phyloP scores from a whole-genome alignment of 2,113 vertebrate genomes.

The Gobio gobio region DNA sequence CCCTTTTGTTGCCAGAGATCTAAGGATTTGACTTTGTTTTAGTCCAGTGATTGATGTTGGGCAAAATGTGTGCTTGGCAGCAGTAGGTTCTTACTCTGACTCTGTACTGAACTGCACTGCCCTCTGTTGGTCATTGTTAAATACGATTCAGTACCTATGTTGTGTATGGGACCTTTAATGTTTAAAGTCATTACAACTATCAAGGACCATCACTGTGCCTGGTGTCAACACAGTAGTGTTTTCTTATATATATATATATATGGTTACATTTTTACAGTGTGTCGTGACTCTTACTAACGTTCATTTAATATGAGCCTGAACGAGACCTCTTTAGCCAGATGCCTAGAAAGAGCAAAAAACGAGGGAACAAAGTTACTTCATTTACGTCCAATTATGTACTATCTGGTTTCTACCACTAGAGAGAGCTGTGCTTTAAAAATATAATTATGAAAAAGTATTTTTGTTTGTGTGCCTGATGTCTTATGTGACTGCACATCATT shows the following conservation, averaged over 20 bases:
- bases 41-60: conserved; percentile 38
- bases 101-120: not conserved
- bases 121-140: conserved; percentile 10
- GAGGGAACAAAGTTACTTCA: too few species aligned
- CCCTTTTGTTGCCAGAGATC: conserved; percentile 12
- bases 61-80: not conserved
- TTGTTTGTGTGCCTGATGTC: too few species aligned
- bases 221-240: too few species aligned
- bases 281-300: too few species aligned
- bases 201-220: too few species aligned
- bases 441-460: not conserved
- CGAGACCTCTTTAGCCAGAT: too few species aligned
- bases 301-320: too few species aligned
- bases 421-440: not conserved
- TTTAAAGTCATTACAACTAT: too few species aligned
- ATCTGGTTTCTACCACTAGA: conserved; percentile 24
- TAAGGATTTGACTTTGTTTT: conserved; percentile 32
- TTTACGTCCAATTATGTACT: not conserved
- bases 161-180: too few species aligned
- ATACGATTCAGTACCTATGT: not conserved
- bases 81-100: not conserved
- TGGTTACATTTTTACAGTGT: too few species aligned
- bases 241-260: too few species aligned
- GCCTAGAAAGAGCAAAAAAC: too few species aligned
- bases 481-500: not conserved